Conservation (phyloP, 2,797 vertebrate genomes). For the Manis crassicaudata region DNA sequence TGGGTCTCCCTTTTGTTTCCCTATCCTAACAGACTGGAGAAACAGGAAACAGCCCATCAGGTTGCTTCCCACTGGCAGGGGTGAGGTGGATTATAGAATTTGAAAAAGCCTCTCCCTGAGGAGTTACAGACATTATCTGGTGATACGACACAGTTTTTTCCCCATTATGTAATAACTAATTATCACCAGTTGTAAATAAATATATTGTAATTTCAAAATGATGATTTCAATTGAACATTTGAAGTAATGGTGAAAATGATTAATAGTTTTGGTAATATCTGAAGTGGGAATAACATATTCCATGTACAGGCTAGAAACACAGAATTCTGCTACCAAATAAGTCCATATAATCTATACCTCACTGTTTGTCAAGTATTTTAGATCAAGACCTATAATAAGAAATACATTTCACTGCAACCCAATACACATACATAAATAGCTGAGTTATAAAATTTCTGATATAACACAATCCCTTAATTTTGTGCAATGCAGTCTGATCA, state of each 20-base stretch:
- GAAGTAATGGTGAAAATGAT: not conserved
- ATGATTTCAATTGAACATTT: too few relatives aligned
- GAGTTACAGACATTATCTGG: not conserved
- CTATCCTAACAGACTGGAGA: not conserved
- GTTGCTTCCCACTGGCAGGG: not conserved
- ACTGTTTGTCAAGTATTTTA: conserved; percentile 11
- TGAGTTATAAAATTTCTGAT: not conserved
- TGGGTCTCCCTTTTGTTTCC: not conserved
- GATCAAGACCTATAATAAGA: not conserved
- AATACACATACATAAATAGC: not conserved
- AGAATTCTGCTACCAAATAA: conserved; percentile 29
- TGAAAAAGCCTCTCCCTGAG: not conserved
- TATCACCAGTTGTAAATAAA: conserved; percentile 16
- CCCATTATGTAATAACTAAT: not conserved
- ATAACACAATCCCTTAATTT: conserved; percentile 23
- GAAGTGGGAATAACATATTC: not conserved
- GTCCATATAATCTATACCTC: conserved; percentile 35
- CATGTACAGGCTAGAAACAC: not conserved
- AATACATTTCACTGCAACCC: not conserved
- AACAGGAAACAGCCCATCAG: not conserved
- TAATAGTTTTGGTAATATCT: not conserved
- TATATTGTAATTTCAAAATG: not conserved
- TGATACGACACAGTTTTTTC: not conserved
- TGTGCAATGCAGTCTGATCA: not conserved
- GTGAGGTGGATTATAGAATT: not conserved